Conservation (phyloP, 2,888 invertebrate genomes). For the Venustoraphidia nigricollis region DNA sequence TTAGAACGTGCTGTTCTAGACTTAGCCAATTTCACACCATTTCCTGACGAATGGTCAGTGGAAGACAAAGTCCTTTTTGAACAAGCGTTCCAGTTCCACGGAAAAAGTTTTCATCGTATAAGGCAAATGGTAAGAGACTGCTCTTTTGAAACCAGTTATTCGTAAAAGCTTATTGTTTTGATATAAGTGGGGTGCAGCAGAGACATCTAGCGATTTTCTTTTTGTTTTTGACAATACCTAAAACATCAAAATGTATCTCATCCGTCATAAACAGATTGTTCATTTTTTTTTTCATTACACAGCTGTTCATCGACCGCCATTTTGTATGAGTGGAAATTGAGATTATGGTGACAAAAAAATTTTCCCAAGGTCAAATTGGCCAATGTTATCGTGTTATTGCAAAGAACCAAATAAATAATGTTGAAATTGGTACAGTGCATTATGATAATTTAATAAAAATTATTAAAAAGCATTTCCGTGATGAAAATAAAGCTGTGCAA, state of each 20-base stretch:
- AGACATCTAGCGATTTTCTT: neutral
- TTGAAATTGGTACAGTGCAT: too few species aligned
- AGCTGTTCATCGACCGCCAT: too few species aligned
- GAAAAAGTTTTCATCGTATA: constrained; percentile 94
- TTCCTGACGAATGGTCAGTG: constrained; percentile 95
- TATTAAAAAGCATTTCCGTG: too few species aligned
- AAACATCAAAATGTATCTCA: neutral
- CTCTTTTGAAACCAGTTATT: neutral
- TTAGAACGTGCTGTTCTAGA: constrained; percentile 83
- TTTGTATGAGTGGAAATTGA: too few species aligned
- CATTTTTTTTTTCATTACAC: too few species aligned
- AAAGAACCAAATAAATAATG: too few species aligned
- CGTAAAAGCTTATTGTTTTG: too few species aligned
- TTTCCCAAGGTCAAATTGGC: too few species aligned
- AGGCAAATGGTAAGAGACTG: constrained; percentile 76
- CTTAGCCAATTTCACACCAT: constrained; percentile 91
- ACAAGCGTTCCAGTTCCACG: constrained; percentile 95
- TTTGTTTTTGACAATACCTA: neutral
- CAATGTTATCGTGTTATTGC: too few species aligned
- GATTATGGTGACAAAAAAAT: too few species aligned
- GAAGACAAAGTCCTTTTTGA: constrained; percentile 97
- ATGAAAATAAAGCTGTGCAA: too few species aligned
- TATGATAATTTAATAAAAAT: too few species aligned
- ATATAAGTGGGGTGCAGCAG: neutral
- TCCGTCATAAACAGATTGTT: neutral